phyloP scores from a whole-genome alignment of 2,888 invertebrate genomes.

The Tricholauxania praeusta region DNA sequence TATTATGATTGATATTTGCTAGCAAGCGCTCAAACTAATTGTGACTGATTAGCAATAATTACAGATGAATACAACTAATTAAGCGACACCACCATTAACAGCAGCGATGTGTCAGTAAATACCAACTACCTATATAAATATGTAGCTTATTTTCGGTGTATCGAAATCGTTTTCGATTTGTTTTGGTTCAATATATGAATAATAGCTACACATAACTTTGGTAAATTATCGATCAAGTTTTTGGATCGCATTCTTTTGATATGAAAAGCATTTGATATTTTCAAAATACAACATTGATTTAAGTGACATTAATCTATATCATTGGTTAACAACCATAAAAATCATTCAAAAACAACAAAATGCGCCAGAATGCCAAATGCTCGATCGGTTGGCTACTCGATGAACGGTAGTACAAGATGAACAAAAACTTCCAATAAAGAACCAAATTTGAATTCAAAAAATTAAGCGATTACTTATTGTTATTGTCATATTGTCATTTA shows the following conservation, averaged over 20 bases:
- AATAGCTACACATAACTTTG: no score
- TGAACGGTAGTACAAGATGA: not conserved
- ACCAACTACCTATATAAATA: no score
- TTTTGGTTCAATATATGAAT: no score
- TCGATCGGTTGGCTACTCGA: not conserved
- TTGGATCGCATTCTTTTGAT: no score
- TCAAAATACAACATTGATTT: conserved; percentile 4
- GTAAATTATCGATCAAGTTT: no score
- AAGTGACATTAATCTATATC: conserved; percentile 7
- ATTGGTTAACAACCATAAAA: conserved; percentile 9
- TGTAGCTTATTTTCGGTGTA: no score
- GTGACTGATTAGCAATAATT: conserved; percentile 34
- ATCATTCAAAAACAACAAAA: not conserved
- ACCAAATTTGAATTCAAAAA: not conserved
- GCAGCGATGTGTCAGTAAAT: no score
- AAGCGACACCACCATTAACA: not conserved
- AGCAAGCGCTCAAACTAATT: conserved; percentile 30
- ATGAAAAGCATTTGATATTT: not conserved
- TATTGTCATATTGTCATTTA: not conserved
- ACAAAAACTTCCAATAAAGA: not conserved
- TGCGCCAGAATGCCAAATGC: no score
- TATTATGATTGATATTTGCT: conserved; percentile 32
- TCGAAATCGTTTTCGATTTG: no score
- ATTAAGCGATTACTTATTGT: not conserved
- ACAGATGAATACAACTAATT: conserved; percentile 33